Evolutionary conservation across 1,140 invertebrate genomes (phyloP), one percentile per base, ranked within the genome.

Genomic region (Pseudomyrmex pallidus): DNA sequence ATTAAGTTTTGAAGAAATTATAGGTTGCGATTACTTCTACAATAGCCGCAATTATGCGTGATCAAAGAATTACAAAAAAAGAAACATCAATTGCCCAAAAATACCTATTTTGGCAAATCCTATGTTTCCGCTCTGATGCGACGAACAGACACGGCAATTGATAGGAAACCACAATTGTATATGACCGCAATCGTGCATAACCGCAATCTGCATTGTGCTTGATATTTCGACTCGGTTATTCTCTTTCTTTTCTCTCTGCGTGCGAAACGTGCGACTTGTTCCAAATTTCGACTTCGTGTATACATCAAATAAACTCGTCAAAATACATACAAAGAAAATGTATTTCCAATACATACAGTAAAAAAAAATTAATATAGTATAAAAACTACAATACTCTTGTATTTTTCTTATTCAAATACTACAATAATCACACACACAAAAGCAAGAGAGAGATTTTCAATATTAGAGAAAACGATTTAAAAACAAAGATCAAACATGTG

Each of bases 91-190:
- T 22, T 2, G 4, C 12, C 10, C 2, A 4, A 64, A 10, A 64
- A 56, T 67, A 35, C 12, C 9, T 20, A 17, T 80, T 78, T 59
- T 20, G 10, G 4, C 15, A 25, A 68, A 68, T 22, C 2, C 7
- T 5, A 35, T 35, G 9, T 46, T 25, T 78, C 13, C 9, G 10
- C 15, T 17, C 3, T 54, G 20, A 59, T 63, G 17, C 74, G 46
- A 67, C 13, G 3, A 57, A 57, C 22, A n/a, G 17, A 56, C 7
- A 7, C 13, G 1, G 13, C 25, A n/a, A 46, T 15, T 54, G 44
- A 78, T 70, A 78, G 76, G 64, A 78, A 80, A 80, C 76, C 76
- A 44, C 66, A 70, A 70, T 70, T 66, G 8, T 61, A 48, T 10
- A 46, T 15, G 59, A 80, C 64, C 64, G n/a, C 54, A 80, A 68